Base-by-base conservation (phyloP, 2,888 invertebrate species). In the Galerucella calmariensis region DNA sequence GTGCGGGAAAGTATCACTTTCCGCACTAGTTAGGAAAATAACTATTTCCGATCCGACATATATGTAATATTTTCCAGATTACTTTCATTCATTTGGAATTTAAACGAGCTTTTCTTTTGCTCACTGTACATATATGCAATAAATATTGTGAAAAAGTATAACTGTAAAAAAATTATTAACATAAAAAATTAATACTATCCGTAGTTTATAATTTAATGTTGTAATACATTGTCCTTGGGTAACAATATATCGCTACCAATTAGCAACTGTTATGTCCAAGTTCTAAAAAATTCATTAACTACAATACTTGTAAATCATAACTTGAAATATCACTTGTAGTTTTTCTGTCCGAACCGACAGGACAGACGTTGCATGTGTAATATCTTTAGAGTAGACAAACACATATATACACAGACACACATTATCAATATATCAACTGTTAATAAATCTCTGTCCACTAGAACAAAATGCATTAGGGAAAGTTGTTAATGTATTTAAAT, bases 401-500 rank as follows among this genome's bases (percentile, higher is more conserved):
- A 67, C 27, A 48, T n/a, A n/a, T 8, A 56, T 20, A 16, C 20
- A 56, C 46, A 53, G 53, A 65, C 65, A 65, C 65, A 72, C 72
- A 72, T 46, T 72, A 72, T 72, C 72, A 72, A 72, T 72, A 72
- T 72, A 72, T 72, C 72, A 72, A 72, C 66, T 62, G 46, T 67
- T 53, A 69, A 82, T 82, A 81, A 81, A 82, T 82, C 80, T 81
- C 72, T 73, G 78, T 79, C 76, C 75, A 75, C 69, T 77, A 77
- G 77, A 80, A 81, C 77, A 79, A 80, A 81, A 79, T 77, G 76
- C 78, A 80, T 80, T 80, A 80, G 81, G 75, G 79, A 81, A 81
- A 80, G 81, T 81, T 81, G 81, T 79, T 79, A 81, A 80, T 80
- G 76, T 76, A 78, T 81, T 79, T 79, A 77, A 75, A 75, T 77